phyloP scores from a whole-genome alignment of 1,140 invertebrate genomes.

The Belonocnema kinseyi region DNA sequence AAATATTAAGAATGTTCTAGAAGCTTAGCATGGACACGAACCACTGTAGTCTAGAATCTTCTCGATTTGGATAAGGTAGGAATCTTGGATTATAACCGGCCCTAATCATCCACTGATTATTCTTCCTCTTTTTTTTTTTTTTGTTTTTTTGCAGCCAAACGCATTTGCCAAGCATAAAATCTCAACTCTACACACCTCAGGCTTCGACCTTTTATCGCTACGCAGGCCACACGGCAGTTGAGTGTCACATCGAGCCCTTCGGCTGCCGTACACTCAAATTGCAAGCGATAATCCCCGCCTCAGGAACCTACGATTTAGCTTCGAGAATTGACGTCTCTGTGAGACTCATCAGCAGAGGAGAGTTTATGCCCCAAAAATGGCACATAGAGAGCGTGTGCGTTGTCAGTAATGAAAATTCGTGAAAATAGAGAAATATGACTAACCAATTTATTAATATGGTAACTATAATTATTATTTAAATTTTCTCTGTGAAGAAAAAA shows the following conservation, averaged over 20 bases:
- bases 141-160: conserved; percentile 62
- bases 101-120: too few species aligned
- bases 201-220: conserved; percentile 72
- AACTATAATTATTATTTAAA: too few species aligned
- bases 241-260: conserved; percentile 65
- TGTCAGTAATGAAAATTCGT: conserved; percentile 51
- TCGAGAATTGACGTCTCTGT: conserved; percentile 69
- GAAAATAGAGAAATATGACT: too few species aligned
- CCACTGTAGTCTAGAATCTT: too few species aligned
- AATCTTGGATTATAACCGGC: too few species aligned
- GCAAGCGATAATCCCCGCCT: conserved; percentile 63
- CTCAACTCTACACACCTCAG: conserved; percentile 71
- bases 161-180: conserved; percentile 64
- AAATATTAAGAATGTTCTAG: too few species aligned
- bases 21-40: too few species aligned
- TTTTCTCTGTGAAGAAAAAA: too few species aligned
- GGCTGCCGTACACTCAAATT: conserved; percentile 60
- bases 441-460: too few species aligned
- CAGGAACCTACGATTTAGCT: conserved; percentile 72
- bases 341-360: conserved; percentile 61
- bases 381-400: conserved; percentile 70
- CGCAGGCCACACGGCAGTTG: conserved; percentile 68
- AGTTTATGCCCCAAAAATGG: conserved; percentile 71
- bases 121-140: too few species aligned
- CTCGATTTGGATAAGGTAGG: too few species aligned